Base-by-base conservation (phyloP, 2,113 vertebrate genomes). In the Cromileptes altivelis region DNA sequence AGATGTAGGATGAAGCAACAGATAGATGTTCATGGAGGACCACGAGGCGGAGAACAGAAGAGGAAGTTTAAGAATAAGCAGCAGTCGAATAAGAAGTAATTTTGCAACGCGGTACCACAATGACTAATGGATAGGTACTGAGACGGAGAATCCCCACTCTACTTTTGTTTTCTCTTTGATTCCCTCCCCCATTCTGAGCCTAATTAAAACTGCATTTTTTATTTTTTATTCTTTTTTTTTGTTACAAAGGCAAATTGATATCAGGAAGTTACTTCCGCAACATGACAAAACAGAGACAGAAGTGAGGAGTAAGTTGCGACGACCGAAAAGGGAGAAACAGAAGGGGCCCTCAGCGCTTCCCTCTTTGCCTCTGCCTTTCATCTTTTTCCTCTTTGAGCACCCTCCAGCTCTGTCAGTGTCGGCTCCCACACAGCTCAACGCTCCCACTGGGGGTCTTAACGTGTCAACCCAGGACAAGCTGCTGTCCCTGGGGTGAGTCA, bases 361-460 rank as follows among this genome's bases (percentile, higher is more conserved):
- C 52, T 64, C 70, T 55, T 50, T 23, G 61, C 53, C 75, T 84
- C 80, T 0, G 21, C 60, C 88, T 92, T 92, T 94, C 85, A 91
- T 93, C 88, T 86, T 19, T 40, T 64, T 77, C 61, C 82, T 71
- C 87, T 92, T 81, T 89, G 81, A 91, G 88, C 70, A 6, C 85
- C 67, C 79, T 90, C 88, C 91, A 89, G 79, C 84, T 88, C 84
- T 18, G 58, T 79, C 37, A 82, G 76, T 11, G 73, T 62, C 47
- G 4, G 64, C 69, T 82, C 86, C 81, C 70, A 55, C 77, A 49
- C 80, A 81, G 87, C 70, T 62, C 65, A 0, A 6, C 0, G 27
- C 19, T 85, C 90, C 89, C 70, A 33, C 70, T n/a, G 77, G 70
- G 67, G 81, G 33, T 74, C 87, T 81, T 18, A 19, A n/a, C 3